These are phyloP conservation scores for Philypnodon macrostomus DNA, from an alignment of 2,797 vertebrate genomes.

Conservation along the genomic window DNA sequence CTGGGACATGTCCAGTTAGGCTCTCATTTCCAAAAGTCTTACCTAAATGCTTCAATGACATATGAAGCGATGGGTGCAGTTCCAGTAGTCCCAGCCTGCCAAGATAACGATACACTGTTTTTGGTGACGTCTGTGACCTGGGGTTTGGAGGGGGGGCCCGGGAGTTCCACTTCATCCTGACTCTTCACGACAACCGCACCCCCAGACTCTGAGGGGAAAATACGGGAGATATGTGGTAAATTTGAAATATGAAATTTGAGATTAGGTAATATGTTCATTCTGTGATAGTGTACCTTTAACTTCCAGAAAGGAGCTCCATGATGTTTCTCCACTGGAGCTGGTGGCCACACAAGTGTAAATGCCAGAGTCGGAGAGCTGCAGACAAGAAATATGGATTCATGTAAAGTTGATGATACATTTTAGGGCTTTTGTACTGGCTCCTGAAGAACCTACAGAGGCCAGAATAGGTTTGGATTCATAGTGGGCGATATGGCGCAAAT, in stretches of 20 bases:
- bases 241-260: background rate
- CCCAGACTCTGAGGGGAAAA: conserved; percentile 78
- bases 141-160: conserved; percentile 94
- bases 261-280: background rate
- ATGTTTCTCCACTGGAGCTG: conserved; percentile 96
- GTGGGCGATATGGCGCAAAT: too few species aligned
- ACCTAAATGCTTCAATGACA: conserved; percentile 99
- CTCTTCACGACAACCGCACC: conserved; percentile 83
- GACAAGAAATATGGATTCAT: too few species aligned
- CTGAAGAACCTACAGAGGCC: too few species aligned
- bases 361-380: conserved; percentile 91
- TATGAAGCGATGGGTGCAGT: conserved; percentile 86
- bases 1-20: too few species aligned
- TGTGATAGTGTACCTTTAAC: conserved; percentile 82
- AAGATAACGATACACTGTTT: conserved; percentile 95
- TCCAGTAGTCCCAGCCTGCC: conserved; percentile 87
- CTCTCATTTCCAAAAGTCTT: conserved; percentile 30
- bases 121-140: conserved; percentile 97
- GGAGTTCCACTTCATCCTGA: conserved; percentile 89
- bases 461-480: too few species aligned
- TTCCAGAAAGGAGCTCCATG: conserved; percentile 95
- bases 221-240: background rate
- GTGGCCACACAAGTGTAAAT: conserved; percentile 97
- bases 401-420: too few species aligned
- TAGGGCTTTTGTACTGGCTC: too few species aligned